Conservation (phyloP, 2,797 vertebrate species). For the Choloepus didactylus region DNA sequence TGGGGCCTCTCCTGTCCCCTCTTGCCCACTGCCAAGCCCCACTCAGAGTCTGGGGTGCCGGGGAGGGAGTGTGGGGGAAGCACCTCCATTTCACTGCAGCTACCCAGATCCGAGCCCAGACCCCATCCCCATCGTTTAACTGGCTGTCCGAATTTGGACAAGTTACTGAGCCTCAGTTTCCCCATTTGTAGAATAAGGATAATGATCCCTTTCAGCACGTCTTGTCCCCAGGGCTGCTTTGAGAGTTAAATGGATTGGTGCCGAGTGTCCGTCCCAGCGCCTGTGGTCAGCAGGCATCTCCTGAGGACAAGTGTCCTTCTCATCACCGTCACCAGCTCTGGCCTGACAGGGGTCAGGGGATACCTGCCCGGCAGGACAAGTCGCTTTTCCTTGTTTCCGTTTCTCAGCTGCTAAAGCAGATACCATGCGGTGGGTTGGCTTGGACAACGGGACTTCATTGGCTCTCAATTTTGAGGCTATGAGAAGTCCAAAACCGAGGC, state of each 20-base stretch:
- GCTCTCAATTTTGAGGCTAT: too few relatives aligned
- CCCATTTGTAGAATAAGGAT: neutral
- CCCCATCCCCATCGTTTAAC: neutral
- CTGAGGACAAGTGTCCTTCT: neutral
- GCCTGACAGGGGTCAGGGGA: too few relatives aligned
- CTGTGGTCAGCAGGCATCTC: neutral
- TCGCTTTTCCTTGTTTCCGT: too few relatives aligned
- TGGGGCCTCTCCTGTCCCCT: neutral
- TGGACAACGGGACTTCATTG: too few relatives aligned
- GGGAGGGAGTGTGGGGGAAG: neutral
- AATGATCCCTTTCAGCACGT: rapidly evolving
- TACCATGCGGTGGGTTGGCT: too few relatives aligned
- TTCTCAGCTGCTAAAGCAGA: too few relatives aligned
- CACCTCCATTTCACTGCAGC: neutral
- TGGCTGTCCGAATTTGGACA: neutral
- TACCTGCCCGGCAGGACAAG: neutral
- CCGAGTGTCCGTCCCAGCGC: rapidly evolving
- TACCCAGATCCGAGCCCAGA: neutral
- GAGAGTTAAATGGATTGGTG: neutral
- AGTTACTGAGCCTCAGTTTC: neutral
- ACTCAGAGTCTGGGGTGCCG: neutral
- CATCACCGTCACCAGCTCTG: neutral
- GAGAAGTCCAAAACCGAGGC: too few relatives aligned
- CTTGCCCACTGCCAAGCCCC: too few relatives aligned
- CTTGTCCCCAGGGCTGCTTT: neutral